Evolutionary conservation across 2,113 vertebrate species (phyloP).

Genomic region (Piprites chloris): DNA sequence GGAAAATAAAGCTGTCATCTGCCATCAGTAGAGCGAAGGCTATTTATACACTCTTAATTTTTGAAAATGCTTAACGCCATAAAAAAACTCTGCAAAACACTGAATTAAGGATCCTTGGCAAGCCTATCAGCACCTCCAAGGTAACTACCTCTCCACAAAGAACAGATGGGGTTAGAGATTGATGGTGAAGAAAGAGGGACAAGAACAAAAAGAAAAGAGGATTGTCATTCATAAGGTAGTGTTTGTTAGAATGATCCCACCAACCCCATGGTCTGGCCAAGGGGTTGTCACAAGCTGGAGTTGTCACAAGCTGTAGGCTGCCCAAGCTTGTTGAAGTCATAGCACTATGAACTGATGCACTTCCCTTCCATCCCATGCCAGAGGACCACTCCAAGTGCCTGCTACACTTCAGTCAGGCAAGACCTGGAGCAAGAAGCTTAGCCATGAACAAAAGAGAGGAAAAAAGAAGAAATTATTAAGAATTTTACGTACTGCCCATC

Average conservation of each 20-base stretch:
- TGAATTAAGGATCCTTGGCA: neutral
- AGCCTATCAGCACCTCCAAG: neutral
- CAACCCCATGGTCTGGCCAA: neutral
- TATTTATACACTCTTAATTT: neutral
- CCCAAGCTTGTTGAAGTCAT: neutral
- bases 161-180: neutral
- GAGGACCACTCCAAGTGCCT: neutral
- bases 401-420: neutral
- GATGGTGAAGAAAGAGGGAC: neutral
- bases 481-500: neutral
- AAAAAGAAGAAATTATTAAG: neutral
- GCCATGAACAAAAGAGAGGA: neutral
- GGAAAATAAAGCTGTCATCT: neutral
- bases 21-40: neutral
- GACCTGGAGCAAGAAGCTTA: fast-evolving
- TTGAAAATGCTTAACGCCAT: neutral
- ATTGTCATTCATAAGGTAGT: neutral
- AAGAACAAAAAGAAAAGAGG: neutral
- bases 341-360: neutral
- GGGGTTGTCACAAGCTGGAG: neutral
- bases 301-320: neutral
- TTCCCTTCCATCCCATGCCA: neutral
- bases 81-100: neutral
- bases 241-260: neutral
- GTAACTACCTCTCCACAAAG: neutral